phyloP scores from a whole-genome alignment of 2,888 invertebrate species.

The Lasiommata megera region DNA sequence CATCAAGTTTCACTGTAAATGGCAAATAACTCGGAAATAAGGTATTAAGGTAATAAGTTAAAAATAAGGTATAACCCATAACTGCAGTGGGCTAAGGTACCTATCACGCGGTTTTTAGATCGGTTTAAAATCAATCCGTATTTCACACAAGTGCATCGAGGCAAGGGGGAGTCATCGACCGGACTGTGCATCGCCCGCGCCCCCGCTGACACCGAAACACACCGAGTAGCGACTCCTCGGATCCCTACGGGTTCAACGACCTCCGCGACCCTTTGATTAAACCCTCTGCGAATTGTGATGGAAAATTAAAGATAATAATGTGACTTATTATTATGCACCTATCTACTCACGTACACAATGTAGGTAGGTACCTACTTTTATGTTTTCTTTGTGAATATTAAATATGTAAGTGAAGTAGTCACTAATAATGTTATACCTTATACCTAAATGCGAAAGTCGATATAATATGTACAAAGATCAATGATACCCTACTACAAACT shows the following conservation, averaged over 20 bases:
- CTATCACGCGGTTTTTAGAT: no score
- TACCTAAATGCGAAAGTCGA: no score
- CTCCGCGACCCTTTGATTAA: constrained; percentile 56
- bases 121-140: constrained; percentile 51
- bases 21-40: no score
- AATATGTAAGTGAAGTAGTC: no score
- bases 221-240: constrained; percentile 54
- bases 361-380: neutral
- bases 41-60: no score
- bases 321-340: neutral
- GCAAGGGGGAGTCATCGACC: constrained; percentile 69
- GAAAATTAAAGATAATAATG: constrained; percentile 19
- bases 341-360: neutral
- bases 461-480: no score
- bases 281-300: constrained; percentile 43
- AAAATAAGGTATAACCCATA: no score
- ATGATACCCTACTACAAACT: no score
- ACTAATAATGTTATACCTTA: no score
- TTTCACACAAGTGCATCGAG: constrained; percentile 49
- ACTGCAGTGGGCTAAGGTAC: no score
- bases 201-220: constrained; percentile 47
- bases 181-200: constrained; percentile 58
- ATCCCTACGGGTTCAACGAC: constrained; percentile 73
- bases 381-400: no score
- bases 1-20: no score